Conservation (phyloP, 2,888 invertebrate species). For the Drosophila antonietae region DNA sequence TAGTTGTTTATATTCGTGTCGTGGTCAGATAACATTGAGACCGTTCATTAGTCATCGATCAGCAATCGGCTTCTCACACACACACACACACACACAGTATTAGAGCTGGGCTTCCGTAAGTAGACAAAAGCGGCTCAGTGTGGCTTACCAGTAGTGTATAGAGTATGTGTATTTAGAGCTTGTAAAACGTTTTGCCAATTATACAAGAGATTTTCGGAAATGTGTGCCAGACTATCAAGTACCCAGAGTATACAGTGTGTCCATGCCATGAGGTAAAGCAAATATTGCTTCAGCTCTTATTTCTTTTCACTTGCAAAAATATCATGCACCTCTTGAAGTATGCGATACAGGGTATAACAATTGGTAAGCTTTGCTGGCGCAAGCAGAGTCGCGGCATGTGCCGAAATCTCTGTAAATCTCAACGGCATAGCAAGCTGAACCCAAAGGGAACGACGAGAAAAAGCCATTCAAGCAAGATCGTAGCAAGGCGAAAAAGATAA, state of each 20-base stretch:
- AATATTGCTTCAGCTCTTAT: not conserved
- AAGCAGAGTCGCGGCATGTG: conserved; percentile 29
- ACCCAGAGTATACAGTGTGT: not conserved
- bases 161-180: conserved; percentile 45
- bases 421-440: conserved; percentile 32
- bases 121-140: conserved; percentile 36
- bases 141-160: conserved; percentile 1
- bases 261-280: not conserved
- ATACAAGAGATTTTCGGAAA: conserved; percentile 44
- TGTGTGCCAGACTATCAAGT: not conserved
- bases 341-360: conserved; percentile 10
- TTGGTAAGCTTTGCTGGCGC: conserved; percentile 36
- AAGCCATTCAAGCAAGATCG: conserved; percentile 76
- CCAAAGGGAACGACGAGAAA: conserved; percentile 24
- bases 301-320: not conserved
- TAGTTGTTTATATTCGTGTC: conserved; percentile 69
- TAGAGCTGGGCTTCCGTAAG: conserved; percentile 63
- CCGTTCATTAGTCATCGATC: conserved; percentile 10
- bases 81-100: not conserved
- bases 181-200: conserved; percentile 77
- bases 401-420: conserved; percentile 65
- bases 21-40: conserved; percentile 55
- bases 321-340: not conserved
- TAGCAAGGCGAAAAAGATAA: conserved; percentile 63
- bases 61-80: conserved; percentile 11